A percentile compares a stretch with the other conserved stretches of the same genome.
These are phyloP conservation scores for Mobula birostris DNA, from an alignment of 2,113 vertebrate genomes.

Conservation along the genomic window DNA sequence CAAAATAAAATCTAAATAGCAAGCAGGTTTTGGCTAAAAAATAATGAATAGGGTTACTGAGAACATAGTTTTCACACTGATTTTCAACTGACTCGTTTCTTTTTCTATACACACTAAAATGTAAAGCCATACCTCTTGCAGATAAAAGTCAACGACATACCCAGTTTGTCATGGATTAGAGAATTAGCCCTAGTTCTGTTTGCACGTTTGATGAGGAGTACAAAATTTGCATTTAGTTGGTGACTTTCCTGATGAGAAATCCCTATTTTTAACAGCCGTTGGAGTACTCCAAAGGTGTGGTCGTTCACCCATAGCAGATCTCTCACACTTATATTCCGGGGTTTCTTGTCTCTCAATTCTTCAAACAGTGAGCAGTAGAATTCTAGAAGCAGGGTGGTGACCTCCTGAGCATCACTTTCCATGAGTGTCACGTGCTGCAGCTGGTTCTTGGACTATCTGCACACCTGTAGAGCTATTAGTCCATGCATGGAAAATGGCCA, in stretches of 20 bases:
- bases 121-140: neutral
- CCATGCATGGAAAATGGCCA: neutral
- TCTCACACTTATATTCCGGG: neutral
- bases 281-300: neutral
- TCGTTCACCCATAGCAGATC: neutral
- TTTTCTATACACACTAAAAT: neutral
- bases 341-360: neutral
- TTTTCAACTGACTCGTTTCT: neutral
- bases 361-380: neutral
- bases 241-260: neutral
- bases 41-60: neutral
- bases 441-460: neutral
- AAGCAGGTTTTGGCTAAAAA: neutral
- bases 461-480: neutral
- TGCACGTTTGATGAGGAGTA: neutral
- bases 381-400: neutral
- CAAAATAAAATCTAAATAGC: neutral
- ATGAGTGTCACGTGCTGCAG: neutral
- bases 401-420: neutral
- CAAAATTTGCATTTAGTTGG: neutral
- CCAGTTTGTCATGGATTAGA: neutral
- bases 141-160: neutral
- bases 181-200: neutral
- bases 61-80: neutral
- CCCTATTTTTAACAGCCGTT: neutral